Evolutionary conservation across 1,140 invertebrate genomes (phyloP).

Genomic region (Trinorchestia longiramus): DNA sequence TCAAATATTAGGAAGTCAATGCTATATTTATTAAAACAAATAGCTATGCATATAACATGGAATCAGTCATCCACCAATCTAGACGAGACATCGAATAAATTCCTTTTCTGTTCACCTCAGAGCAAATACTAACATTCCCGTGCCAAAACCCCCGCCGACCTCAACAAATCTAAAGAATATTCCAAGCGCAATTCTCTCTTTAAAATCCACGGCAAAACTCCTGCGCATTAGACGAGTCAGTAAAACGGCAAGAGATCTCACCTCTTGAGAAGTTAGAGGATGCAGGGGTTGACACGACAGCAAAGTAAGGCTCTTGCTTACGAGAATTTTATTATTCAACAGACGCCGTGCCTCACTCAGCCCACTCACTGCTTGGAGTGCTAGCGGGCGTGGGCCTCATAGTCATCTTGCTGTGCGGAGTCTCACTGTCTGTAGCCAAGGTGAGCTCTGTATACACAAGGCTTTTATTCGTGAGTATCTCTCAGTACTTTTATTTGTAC

Average conservation of each 20-base stretch:
- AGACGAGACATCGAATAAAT: neutral
- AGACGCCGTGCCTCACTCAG: constrained; percentile 15
- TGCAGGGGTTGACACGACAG: neutral
- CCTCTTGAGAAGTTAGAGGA: neutral
- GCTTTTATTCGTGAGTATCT: neutral
- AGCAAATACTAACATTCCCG: neutral
- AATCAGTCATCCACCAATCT: neutral
- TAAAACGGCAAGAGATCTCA: neutral
- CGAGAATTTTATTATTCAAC: constrained; percentile 12
- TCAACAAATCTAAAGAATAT: too few species aligned
- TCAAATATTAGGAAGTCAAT: too few species aligned
- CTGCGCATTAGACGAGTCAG: neutral
- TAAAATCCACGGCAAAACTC: too few species aligned
- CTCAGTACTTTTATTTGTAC: neutral
- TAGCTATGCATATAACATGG: neutral
- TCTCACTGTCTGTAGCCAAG: constrained; percentile 5
- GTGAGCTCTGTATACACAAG: neutral
- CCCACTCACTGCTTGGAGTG: constrained; percentile 3
- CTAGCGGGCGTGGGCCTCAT: neutral
- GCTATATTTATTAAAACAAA: too few species aligned
- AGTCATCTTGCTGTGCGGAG: neutral
- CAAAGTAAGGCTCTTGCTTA: neutral
- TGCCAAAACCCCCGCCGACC: neutral
- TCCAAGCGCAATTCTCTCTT: too few species aligned
- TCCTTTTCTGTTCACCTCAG: neutral